Conservation (phyloP, 2,797 vertebrate species). For the Typhlichthys subterraneus region DNA sequence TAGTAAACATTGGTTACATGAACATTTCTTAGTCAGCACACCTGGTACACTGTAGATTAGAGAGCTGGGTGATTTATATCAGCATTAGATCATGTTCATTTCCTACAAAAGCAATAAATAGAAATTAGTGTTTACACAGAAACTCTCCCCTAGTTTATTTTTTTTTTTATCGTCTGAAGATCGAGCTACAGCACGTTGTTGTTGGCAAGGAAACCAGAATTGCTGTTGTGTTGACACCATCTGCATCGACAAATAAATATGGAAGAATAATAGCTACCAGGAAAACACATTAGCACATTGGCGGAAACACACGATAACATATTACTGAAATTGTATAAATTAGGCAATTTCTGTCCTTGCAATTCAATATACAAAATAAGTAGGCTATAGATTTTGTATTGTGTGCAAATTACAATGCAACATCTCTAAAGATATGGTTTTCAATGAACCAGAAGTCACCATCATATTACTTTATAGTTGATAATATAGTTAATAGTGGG, state of each 20-base stretch:
- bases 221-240: conserved; percentile 1
- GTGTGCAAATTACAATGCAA: no score
- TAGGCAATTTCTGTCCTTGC: neutral
- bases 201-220: conserved; percentile 15
- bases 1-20: conserved; percentile 11
- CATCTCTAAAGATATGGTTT: no score
- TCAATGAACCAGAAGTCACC: no score
- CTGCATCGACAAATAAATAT: conserved; percentile 9
- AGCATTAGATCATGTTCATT: conserved; percentile 14
- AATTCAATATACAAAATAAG: no score
- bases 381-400: no score
- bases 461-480: no score
- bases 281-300: neutral
- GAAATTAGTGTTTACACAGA: conserved; percentile 10
- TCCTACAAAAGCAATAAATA: conserved; percentile 26
- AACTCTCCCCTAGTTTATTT: conserved; percentile 6
- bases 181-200: neutral
- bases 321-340: neutral
- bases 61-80: conserved; percentile 20
- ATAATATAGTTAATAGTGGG: no score
- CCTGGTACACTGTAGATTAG: conserved; percentile 40
- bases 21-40: conserved; percentile 34
- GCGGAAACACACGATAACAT: neutral
- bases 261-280: neutral
- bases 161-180: conserved; percentile 1